Base-by-base conservation (phyloP, 2,888 invertebrate species). In the Drosophila phalerata region DNA sequence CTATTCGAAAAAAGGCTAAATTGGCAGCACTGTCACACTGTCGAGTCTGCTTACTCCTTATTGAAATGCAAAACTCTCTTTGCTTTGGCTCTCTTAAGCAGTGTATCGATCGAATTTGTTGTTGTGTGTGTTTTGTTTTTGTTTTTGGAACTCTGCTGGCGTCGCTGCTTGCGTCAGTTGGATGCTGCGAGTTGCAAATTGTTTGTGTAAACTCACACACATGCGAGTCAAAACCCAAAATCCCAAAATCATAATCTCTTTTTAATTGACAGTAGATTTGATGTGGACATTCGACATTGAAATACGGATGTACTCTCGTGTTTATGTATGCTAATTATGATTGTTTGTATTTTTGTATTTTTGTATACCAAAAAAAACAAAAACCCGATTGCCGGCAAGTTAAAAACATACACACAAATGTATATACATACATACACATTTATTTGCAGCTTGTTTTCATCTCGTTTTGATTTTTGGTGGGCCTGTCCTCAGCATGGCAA, bases 201-300 rank as follows among this genome's bases (percentile, higher is more conserved):
- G 17, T 28, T 28, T 30, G 38, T 37, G 15, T 15, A 9, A 17
- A 42, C 30, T 53, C 53, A 40, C 28, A 28, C 11, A 53, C 30
- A 17, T 6, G n/a, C 10, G n/a, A 55, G 22, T 37, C 43, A 6
- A n/a, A n/a, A n/a, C n/a, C n/a, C n/a, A n/a, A n/a, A n/a, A n/a
- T n/a, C n/a, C n/a, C n/a, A n/a, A 61, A 53, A 22, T 43, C 28
- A 37, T 66, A 69, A 73, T 77, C 9, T 42, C 49, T 43, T 57
- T 69, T 77, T 77, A 69, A 77, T 76, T 57, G 73, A 8, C 69
- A 34, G n/a, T n/a, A n/a, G 45, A 69, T 65, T 57, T 22, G 42
- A 56, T 17, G 25, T 40, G 42, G 42, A 43, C 5, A 42, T 25
- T 43, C 13, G 22, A 17, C 3, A 55, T 53, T 13, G 22, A 43